These are phyloP conservation scores for Stichopus horrens DNA, from an alignment of 53 echinoderm and acorn worm species.

Conservation along the genomic window DNA sequence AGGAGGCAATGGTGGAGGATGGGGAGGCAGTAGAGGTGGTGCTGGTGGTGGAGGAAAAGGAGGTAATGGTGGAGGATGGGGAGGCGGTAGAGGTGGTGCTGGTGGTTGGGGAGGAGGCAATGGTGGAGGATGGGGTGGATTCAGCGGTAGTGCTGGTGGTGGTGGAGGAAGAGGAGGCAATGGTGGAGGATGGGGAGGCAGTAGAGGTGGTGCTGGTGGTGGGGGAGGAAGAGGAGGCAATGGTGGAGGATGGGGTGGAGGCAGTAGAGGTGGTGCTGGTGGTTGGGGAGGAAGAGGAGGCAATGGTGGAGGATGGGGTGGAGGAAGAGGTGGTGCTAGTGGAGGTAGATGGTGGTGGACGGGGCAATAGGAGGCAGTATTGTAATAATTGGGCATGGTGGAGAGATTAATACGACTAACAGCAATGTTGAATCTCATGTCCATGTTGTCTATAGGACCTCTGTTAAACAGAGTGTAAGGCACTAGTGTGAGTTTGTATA, in stretches of 20 bases:
- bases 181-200: background rate
- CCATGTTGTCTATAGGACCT: too few species aligned
- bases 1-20: background rate
- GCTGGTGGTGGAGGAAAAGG: background rate
- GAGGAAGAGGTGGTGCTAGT: background rate
- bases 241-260: background rate
- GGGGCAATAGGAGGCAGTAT: too few species aligned
- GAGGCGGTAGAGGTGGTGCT: background rate
- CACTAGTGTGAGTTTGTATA: too few species aligned
- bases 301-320: constrained; percentile 2
- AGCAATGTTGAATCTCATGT: too few species aligned
- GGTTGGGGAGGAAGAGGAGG: constrained; percentile 7
- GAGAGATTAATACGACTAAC: too few species aligned
- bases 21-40: background rate
- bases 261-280: background rate
- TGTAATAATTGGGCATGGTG: too few species aligned
- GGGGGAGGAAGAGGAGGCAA: background rate
- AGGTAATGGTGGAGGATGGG: background rate
- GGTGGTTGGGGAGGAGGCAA: background rate
- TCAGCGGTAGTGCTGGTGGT: background rate
- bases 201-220: background rate
- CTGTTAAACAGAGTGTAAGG: too few species aligned
- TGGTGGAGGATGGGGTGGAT: background rate
- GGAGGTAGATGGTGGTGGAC: background rate
- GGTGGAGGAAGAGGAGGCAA: background rate